A percentile compares a stretch with the other conserved stretches of the same genome.
Evolutionary conservation across 2,113 vertebrate species (phyloP).

Genomic region (Hucho hucho): DNA sequence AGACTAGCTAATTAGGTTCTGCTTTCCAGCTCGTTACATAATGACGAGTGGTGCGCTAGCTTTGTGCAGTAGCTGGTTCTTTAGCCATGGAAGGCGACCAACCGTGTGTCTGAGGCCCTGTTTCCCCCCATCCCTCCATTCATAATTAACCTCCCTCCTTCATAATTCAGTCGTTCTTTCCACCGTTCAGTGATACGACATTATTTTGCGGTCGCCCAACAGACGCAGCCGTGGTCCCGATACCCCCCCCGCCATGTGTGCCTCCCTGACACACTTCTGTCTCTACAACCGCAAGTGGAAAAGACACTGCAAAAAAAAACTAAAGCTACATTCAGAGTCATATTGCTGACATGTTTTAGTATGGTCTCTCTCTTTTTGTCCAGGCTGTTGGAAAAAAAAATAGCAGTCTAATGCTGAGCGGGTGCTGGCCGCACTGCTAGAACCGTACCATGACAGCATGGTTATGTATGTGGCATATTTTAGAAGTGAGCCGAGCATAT

Average conservation of each 20-base stretch:
- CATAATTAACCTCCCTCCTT: conserved; percentile 70
- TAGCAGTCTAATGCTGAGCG: background rate
- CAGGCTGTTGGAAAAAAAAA: no score
- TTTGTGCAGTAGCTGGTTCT: no score
- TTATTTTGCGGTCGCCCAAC: conserved; percentile 57
- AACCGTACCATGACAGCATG: background rate
- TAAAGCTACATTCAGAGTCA: background rate
- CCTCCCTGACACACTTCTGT: conserved; percentile 55
- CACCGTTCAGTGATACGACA: conserved; percentile 69
- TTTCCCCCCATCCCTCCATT: conserved; percentile 56
- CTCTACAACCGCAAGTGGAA: conserved; percentile 11
- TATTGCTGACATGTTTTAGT: background rate
- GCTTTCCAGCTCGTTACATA: conserved; percentile 45
- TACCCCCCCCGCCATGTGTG: conserved; percentile 26
- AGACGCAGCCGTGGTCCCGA: conserved; percentile 47
- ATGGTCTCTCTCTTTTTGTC: background rate
- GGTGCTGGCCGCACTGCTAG: background rate
- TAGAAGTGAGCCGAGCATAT: background rate
- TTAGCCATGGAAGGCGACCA: conserved; percentile 42
- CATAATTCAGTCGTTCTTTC: conserved; percentile 72
- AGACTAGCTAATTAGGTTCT: conserved; percentile 58
- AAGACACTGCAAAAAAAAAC: background rate
- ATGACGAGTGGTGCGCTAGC: background rate
- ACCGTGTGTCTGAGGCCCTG: conserved; percentile 46
- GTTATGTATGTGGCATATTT: background rate